phyloP scores from a whole-genome alignment of 2,113 vertebrate genomes.

The Saguinus midas region DNA sequence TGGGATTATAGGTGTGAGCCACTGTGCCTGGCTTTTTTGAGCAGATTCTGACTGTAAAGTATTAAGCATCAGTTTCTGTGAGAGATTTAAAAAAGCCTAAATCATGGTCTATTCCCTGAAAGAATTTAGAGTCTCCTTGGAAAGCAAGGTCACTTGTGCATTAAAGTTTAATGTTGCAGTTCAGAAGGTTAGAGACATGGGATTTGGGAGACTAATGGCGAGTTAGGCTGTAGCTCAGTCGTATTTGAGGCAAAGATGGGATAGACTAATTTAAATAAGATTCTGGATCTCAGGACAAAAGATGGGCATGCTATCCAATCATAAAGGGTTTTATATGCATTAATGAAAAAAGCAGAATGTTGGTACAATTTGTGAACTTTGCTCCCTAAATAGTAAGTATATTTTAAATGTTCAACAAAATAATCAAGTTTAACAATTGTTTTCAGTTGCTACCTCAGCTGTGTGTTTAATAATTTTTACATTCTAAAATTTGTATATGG shows the following conservation, averaged over 20 bases:
- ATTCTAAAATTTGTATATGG: background rate
- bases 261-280: background rate
- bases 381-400: background rate
- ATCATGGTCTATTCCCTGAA: background rate
- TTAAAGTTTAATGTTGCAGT: background rate
- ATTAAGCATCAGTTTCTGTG: background rate
- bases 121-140: background rate
- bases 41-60: background rate
- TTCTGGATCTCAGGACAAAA: background rate
- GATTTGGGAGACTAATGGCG: background rate
- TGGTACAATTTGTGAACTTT: background rate
- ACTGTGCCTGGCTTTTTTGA: background rate
- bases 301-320: background rate
- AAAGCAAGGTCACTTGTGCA: background rate
- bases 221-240: background rate
- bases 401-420: slow-evolving; percentile 3
- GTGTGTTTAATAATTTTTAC: background rate
- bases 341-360: background rate
- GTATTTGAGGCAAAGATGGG: background rate
- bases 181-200: background rate
- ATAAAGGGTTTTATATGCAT: background rate
- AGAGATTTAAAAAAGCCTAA: background rate
- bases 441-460: background rate
- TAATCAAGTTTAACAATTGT: background rate
- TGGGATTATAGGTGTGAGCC: too few relatives aligned